Conservation (phyloP, 2,797 vertebrate species). For the Pipistrellus nathusii region DNA sequence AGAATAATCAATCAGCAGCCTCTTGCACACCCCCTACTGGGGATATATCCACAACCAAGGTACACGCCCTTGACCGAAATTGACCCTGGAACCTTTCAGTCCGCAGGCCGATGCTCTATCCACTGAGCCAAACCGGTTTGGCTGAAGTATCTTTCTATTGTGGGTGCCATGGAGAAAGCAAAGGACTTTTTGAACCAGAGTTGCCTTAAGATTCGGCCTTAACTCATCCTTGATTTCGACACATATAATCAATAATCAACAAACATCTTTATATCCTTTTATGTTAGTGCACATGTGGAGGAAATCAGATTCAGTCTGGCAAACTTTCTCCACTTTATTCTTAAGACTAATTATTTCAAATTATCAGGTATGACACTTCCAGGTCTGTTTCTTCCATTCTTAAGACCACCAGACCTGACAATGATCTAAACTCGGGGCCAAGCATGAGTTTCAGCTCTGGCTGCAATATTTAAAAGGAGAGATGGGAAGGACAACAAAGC, state of each 20-base stretch:
- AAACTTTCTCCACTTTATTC: neutral
- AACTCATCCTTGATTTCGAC: neutral
- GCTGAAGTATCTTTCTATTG: neutral
- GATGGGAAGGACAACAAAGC: neutral
- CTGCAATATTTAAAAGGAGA: neutral
- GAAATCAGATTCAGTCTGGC: neutral
- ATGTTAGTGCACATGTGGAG: neutral
- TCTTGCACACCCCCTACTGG: too few relatives aligned
- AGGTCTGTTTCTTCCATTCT: neutral
- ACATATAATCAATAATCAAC: neutral
- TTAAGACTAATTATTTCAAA: neutral
- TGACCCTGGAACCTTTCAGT: too few relatives aligned
- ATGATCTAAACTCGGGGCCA: neutral
- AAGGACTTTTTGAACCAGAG: constrained; percentile 10
- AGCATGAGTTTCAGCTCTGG: neutral
- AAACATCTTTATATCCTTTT: neutral
- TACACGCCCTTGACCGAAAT: too few relatives aligned
- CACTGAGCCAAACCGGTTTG: too few relatives aligned
- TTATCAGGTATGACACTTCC: neutral
- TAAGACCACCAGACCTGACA: neutral
- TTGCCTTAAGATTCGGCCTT: neutral
- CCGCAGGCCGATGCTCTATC: too few relatives aligned
- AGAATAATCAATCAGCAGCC: too few relatives aligned
- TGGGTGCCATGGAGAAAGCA: neutral
- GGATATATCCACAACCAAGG: too few relatives aligned